Percentiles rank a stretch among this genome's conserved stretches.
Evolutionary conservation across 1,140 invertebrate genomes (phyloP).

Genomic region (Solen grandis): DNA sequence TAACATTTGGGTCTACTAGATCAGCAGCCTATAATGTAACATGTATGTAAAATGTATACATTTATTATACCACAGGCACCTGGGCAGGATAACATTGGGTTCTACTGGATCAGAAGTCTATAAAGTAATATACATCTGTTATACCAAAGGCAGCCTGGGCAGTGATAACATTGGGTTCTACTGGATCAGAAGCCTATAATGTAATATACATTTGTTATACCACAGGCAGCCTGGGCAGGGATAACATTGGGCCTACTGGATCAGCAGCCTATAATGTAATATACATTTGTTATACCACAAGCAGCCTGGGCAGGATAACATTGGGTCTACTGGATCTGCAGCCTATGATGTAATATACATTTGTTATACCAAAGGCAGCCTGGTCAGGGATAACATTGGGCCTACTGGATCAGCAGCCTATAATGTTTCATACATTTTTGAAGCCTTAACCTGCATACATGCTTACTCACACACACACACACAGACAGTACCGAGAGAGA

Average conservation of each 20-base stretch:
- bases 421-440: not conserved
- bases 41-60: too few relatives aligned
- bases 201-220: slow-evolving; percentile 20
- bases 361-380: slow-evolving; percentile 5
- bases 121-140: not conserved
- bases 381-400: slow-evolving; percentile 26
- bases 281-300: slow-evolving; percentile 6
- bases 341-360: slow-evolving; percentile 60
- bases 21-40: slow-evolving; percentile 69
- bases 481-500: not conserved
- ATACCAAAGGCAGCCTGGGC: slow-evolving; percentile 8
- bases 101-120: slow-evolving; percentile 69
- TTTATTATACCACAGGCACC: slow-evolving; percentile 2
- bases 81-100: slow-evolving; percentile 29
- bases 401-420: slow-evolving; percentile 70
- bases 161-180: slow-evolving; percentile 41
- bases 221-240: slow-evolving; percentile 2
- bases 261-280: slow-evolving; percentile 69
- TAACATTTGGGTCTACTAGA: slow-evolving; percentile 52
- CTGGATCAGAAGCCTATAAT: slow-evolving; percentile 69
- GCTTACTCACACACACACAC: too few relatives aligned
- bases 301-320: slow-evolving; percentile 18
- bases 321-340: slow-evolving; percentile 64
- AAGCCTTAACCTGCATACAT: slow-evolving; percentile 6
- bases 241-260: slow-evolving; percentile 53